Evolutionary conservation across 2,113 vertebrate species (phyloP).

Genomic region (Chiloscyllium plagiosum): DNA sequence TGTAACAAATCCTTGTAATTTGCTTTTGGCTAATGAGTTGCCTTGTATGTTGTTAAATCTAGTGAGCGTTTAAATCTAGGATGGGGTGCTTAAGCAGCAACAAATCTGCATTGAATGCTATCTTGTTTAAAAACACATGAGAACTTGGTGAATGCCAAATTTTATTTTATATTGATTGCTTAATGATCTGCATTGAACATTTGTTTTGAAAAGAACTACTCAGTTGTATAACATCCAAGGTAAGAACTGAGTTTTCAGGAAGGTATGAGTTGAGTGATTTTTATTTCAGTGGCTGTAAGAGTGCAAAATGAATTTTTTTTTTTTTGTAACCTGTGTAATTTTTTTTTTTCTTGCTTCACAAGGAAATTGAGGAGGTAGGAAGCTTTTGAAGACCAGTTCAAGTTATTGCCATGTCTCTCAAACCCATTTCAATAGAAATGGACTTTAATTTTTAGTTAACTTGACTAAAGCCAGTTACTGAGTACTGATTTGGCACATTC

Average conservation of each 20-base stretch:
- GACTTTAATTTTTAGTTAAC: background rate
- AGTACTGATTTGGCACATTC: background rate
- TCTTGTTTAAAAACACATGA: too few species aligned
- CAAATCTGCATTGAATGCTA: too few species aligned
- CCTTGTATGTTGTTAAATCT: background rate
- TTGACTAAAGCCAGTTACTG: background rate
- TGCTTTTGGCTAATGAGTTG: background rate
- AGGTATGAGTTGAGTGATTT: background rate
- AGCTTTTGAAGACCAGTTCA: constrained; percentile 32
- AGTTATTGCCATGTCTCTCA: background rate
- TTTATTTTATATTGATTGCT: background rate
- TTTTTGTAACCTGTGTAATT: constrained; percentile 80
- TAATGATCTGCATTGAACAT: background rate
- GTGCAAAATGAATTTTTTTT: constrained; percentile 49
- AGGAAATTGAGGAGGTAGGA: constrained; percentile 99
- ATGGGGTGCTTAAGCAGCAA: background rate
- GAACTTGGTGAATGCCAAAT: background rate
- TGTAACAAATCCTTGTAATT: background rate
- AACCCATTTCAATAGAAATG: background rate
- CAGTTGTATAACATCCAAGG: background rate
- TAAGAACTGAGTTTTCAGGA: background rate
- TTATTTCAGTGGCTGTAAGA: background rate
- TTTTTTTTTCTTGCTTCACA: constrained; percentile 82
- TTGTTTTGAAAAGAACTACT: background rate
- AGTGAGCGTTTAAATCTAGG: background rate